phyloP scores from a whole-genome alignment of 1,140 invertebrate species.

The Myzus persicae region DNA sequence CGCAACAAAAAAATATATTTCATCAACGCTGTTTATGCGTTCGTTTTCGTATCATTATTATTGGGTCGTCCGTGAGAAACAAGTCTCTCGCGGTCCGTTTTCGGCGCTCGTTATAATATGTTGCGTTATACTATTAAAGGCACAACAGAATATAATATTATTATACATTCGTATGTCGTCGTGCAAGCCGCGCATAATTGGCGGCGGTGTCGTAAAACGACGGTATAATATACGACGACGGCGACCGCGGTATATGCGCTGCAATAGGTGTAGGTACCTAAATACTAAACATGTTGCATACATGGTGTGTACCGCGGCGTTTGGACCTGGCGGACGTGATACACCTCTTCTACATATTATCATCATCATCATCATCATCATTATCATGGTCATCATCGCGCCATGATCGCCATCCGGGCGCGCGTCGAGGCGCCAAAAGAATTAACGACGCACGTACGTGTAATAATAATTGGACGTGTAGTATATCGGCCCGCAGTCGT shows the following conservation, averaged over 20 bases:
- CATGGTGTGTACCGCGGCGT: not conserved
- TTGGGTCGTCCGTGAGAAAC: constrained; percentile 13
- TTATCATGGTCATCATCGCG: not conserved
- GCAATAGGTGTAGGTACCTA: constrained; percentile 7
- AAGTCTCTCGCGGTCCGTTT: not conserved
- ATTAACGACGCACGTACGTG: constrained; percentile 49
- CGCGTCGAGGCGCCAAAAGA: constrained; percentile 45
- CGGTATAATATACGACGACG: not conserved
- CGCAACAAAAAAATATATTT: not conserved
- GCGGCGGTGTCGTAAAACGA: constrained; percentile 55
- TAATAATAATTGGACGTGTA: constrained; percentile 50
- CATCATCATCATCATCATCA: not conserved
- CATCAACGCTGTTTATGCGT: not conserved
- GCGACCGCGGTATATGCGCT: not conserved
- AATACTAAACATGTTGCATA: no score
- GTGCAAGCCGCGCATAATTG: constrained; percentile 41
- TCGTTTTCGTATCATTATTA: not conserved
- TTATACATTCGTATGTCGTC: constrained; percentile 17
- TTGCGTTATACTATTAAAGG: not conserved
- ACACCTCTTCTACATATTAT: constrained; percentile 1
- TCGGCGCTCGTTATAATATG: constrained; percentile 10
- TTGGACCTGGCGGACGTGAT: constrained; percentile 30
- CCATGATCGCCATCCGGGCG: not conserved
- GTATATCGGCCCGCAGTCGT: not conserved
- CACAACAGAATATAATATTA: not conserved